phyloP scores from a whole-genome alignment of 2,797 vertebrate species.

The Lemur catta region DNA sequence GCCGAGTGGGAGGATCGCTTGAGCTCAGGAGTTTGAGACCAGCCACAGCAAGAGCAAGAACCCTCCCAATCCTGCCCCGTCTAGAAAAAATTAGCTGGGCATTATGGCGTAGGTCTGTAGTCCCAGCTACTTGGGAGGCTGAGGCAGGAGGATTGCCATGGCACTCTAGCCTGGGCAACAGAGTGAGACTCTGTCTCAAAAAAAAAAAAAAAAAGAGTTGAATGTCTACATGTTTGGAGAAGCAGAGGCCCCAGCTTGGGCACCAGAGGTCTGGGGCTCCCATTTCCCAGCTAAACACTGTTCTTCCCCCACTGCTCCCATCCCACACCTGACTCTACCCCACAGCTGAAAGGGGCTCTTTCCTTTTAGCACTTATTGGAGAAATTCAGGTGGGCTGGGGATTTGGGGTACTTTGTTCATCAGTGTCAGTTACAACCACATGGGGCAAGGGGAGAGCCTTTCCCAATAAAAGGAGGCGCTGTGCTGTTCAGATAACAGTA shows the following conservation, averaged over 20 bases:
- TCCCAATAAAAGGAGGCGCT: neutral
- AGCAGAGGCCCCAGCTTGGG: neutral
- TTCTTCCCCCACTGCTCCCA: rapidly evolving
- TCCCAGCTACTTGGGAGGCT: too few relatives aligned
- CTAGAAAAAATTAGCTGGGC: too few relatives aligned
- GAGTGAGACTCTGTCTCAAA: too few relatives aligned
- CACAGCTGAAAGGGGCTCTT: neutral
- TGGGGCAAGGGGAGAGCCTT: neutral
- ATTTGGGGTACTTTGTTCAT: neutral
- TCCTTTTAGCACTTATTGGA: neutral
- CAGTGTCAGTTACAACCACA: neutral
- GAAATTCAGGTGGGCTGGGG: neutral
- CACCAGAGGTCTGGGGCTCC: neutral
- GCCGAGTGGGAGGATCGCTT: too few relatives aligned
- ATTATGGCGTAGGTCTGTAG: too few relatives aligned
- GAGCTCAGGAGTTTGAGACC: too few relatives aligned
- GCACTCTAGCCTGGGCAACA: neutral
- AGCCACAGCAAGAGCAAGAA: too few relatives aligned
- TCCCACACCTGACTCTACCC: too few relatives aligned
- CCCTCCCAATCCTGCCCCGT: too few relatives aligned
- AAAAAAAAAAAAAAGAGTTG: too few relatives aligned
- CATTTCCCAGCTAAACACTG: neutral
- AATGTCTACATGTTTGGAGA: neutral
- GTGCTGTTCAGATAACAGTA: neutral
- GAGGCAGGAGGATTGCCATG: neutral